A percentile compares a stretch with the other conserved stretches of the same genome.
Evolutionary conservation across 2,888 invertebrate species (phyloP).

Genomic region (Heteromyza rotundicornis): DNA sequence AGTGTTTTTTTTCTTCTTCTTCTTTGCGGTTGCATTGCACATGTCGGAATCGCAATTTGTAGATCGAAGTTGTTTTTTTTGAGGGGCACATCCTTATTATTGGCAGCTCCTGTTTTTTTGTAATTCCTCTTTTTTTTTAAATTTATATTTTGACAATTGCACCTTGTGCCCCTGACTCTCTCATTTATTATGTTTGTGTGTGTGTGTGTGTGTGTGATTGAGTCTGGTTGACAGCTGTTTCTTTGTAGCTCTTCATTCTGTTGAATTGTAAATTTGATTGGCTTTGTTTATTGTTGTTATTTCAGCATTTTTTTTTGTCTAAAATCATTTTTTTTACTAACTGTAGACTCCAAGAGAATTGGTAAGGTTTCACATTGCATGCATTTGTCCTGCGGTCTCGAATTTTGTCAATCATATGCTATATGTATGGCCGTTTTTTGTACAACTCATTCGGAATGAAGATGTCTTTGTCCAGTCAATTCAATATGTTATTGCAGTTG

Average conservation of each 20-base stretch:
- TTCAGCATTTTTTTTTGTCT: not conserved
- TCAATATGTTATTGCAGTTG: no score
- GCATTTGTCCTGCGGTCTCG: no score
- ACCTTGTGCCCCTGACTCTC: not conserved
- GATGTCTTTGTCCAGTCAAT: no score
- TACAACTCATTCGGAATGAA: no score
- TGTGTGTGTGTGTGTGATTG: not conserved
- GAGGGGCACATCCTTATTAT: not conserved
- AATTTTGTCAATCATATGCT: no score
- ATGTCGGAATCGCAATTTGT: not conserved
- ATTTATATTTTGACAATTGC: not conserved
- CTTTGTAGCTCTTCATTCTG: not conserved
- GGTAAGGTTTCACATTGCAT: no score
- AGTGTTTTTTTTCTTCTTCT: not conserved
- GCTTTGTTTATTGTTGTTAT: not conserved
- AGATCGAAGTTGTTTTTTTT: not conserved
- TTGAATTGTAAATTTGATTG: conserved; percentile 1
- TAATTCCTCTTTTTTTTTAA: not conserved
- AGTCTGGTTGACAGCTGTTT: conserved; percentile 13
- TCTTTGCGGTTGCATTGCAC: conserved; percentile 2
- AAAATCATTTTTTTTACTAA: conserved; percentile 4
- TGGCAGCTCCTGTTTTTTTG: not conserved
- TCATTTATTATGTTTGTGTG: not conserved
- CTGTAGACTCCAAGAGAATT: no score
- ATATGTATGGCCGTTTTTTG: no score